A percentile compares a stretch with the other conserved stretches of the same genome.
Conservation (phyloP, 2,888 invertebrate species). For the Macrosoma leucophasiata region DNA sequence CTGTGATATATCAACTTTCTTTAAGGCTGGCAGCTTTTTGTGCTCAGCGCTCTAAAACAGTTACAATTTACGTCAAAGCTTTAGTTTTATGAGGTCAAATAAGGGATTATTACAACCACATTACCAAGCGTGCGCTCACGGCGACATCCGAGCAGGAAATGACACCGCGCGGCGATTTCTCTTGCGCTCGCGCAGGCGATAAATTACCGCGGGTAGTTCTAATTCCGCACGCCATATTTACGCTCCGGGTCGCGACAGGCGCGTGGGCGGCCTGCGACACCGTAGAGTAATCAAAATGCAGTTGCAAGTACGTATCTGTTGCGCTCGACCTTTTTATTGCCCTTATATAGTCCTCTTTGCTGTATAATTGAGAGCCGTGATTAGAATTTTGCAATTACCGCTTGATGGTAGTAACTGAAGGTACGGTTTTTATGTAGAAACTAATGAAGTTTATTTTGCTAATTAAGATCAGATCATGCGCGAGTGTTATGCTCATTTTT, state of each 20-base stretch:
- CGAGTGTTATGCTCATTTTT: too few species aligned
- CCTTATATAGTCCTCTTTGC: constrained; percentile 27
- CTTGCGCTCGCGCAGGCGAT: constrained; percentile 33
- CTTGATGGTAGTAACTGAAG: too few species aligned
- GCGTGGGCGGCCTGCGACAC: constrained; percentile 37
- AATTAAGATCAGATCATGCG: too few species aligned
- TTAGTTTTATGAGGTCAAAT: constrained; percentile 51
- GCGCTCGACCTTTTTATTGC: constrained; percentile 29
- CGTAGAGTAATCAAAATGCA: constrained; percentile 46
- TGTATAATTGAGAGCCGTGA: too few species aligned
- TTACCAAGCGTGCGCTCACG: constrained; percentile 41
- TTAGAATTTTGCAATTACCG: too few species aligned
- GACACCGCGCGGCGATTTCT: constrained; percentile 38
- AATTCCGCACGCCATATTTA: constrained; percentile 66
- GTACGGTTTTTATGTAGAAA: too few species aligned
- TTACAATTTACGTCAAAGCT: constrained; percentile 12
- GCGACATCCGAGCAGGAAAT: constrained; percentile 54
- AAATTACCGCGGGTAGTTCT: constrained; percentile 68
- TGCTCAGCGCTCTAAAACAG: background rate
- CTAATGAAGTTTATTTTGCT: too few species aligned
- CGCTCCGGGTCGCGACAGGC: constrained; percentile 41
- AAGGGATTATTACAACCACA: constrained; percentile 50
- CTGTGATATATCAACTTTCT: too few species aligned
- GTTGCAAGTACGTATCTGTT: constrained; percentile 41
- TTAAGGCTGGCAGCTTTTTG: background rate